Percentiles rank a stretch among this genome's conserved stretches.
Conservation (phyloP, 2,888 invertebrate genomes). For the Schizaphis graminum region DNA sequence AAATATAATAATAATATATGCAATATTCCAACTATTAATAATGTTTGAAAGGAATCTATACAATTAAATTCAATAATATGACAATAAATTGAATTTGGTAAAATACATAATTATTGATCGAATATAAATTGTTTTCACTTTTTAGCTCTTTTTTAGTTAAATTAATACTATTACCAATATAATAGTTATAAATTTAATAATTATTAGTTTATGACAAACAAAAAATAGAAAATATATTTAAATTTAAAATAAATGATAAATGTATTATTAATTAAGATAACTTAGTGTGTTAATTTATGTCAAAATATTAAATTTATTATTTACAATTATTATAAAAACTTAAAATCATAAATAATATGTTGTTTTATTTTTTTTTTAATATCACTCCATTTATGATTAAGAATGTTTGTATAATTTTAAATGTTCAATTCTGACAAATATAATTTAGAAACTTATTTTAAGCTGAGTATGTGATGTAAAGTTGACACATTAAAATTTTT, state of each 20-base stretch:
- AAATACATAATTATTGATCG: not conserved
- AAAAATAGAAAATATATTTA: not conserved
- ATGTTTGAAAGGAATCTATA: not conserved
- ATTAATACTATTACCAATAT: not conserved
- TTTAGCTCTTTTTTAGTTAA: not conserved
- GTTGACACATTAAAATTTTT: not conserved
- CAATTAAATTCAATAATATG: not conserved
- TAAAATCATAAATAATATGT: not conserved
- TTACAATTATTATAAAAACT: not conserved
- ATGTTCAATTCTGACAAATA: not conserved
- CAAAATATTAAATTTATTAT: not conserved
- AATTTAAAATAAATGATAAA: not conserved
- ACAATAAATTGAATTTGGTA: not conserved
- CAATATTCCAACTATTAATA: not conserved
- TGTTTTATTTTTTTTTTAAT: not conserved
- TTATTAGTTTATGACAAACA: not conserved
- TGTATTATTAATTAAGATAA: not conserved
- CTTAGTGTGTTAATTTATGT: not conserved
- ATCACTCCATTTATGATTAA: not conserved
- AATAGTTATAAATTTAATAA: not conserved
- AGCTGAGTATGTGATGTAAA: not conserved
- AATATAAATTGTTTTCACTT: not conserved
- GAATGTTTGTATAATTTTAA: not conserved
- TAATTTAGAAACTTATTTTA: not conserved
- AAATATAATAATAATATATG: not conserved